Base-by-base conservation (phyloP, 2,888 invertebrate genomes). In the Cataglyphis livida region DNA sequence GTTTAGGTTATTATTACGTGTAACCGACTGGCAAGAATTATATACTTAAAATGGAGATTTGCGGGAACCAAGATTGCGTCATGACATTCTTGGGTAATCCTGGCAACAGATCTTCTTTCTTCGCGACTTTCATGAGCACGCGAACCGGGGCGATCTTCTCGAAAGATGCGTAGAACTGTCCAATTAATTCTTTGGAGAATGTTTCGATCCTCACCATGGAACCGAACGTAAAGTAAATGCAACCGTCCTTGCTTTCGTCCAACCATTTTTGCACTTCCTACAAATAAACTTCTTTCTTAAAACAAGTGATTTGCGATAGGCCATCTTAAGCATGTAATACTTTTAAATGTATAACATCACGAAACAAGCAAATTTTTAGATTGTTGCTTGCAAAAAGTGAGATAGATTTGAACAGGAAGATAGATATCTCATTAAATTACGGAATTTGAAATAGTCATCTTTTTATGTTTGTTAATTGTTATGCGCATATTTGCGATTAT, bases 201-300 rank as follows among this genome's bases (percentile, higher is more conserved):
- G 93, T 90, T 81, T 94, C 94, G 61, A 94, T 90, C 62, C 91
- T 92, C 3, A 94, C 83, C 92, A 94, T 93, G 0, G 94, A 94
- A 0, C 95, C 95, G 59, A 95, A 94, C 0, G 93, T 92, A 48
- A 95, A 88, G 48, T 92, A 94, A 9, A 95, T 82, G 51, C 91
- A 93, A 1, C 95, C 95, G 41, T 92, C 48, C 3, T 84, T 85
- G 65, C 93, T 93, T 0, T 90, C 91, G 74, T 94, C 92, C 65
- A 95, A 81, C 92, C 93, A 95, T 78, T 93, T 91, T 71, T 93
- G 51, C 0, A 94, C 82, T 10, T 93, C 92, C 94, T 94, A 51
- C 25, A 75, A 41, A 44, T 12, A 65, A 18, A 48, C 5, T 54
- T 66, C 6, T 32, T 41, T n/a, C n/a, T n/a, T 32, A 57, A 9